Base-by-base conservation (phyloP, 1,140 invertebrate species). In the Drepana arcuata region DNA sequence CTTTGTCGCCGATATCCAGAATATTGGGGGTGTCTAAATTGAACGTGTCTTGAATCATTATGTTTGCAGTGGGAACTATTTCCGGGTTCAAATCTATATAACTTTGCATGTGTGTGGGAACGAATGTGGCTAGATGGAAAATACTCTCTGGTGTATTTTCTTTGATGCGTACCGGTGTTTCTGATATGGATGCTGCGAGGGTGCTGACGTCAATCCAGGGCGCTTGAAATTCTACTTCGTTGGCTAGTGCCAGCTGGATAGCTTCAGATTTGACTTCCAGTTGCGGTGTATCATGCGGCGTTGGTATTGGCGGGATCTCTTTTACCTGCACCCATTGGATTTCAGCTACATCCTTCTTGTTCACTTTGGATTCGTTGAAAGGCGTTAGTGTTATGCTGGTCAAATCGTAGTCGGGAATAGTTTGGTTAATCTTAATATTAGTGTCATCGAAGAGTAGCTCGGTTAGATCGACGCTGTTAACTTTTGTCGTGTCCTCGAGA, bases 71-170 rank as follows among this genome's bases (percentile, higher is more conserved):
- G 0, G 78, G 71, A 6, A 63, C 48, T 6, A 49, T 34, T 53
- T 78, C 71, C 7, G 59, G 39, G 31, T 69, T 77, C 16, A 89
- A 52, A 46, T 89, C 83, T 21, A 89, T 86, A 53, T 88, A 90
- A 31, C 90, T 91, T 48, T 91, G 90, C 67, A 92, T 88, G 32
- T 89, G 89, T 0, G 89, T 91, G 6, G 90, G 89, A 42, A 92
- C 83, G 24, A 88, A 90, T 7, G 87, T 89, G 2, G 81, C 83
- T 7, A 83, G 58, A 7, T 80, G 73, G 37, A 84, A 85, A 40
- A 84, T 83, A 41, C 64, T 84, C 14, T 88, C 65, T 12, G 83
- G 84, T 62, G 82, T 36, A 70, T 87, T 71, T 58, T 87, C 57
- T 84, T 84, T 63, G 51, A 86, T 66, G 67, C 80, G 84, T 0